These are phyloP conservation scores for Ophion ventricosus DNA, from an alignment of 2,888 invertebrate species.

Conservation along the genomic window DNA sequence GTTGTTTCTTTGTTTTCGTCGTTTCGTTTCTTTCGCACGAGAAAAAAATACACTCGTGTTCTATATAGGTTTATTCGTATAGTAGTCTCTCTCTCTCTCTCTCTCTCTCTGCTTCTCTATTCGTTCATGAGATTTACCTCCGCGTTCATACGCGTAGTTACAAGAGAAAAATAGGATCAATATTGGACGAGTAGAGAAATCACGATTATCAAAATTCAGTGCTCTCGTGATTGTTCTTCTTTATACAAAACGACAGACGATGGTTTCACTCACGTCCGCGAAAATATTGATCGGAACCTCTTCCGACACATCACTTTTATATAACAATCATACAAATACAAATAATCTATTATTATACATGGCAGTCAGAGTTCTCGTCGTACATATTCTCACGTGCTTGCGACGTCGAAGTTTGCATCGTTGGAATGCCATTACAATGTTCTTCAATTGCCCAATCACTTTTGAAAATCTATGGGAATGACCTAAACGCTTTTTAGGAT, in stretches of 20 bases:
- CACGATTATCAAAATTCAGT: slow-evolving; percentile 72
- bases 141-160: slow-evolving; percentile 26
- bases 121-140: background rate
- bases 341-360: slow-evolving; percentile 65
- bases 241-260: slow-evolving; percentile 45
- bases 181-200: slow-evolving; percentile 48
- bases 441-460: slow-evolving; percentile 14
- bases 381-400: slow-evolving; percentile 35
- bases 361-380: slow-evolving; percentile 57
- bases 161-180: slow-evolving; percentile 60
- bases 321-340: slow-evolving; percentile 59
- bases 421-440: slow-evolving; percentile 33
- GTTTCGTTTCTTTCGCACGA: slow-evolving; percentile 37
- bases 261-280: slow-evolving; percentile 42
- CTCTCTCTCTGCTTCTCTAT: slow-evolving; percentile 10
- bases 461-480: background rate
- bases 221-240: slow-evolving; percentile 68
- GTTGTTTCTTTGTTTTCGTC: slow-evolving; percentile 69
- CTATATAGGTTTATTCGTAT: slow-evolving; percentile 67
- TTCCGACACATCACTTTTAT: slow-evolving; percentile 15
- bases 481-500: background rate
- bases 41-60: slow-evolving; percentile 75
- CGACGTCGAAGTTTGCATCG: background rate
- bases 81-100: slow-evolving; percentile 60
- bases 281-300: slow-evolving; percentile 28